Evolutionary conservation across 2,888 invertebrate genomes (phyloP), one percentile per base, ranked within the genome.

Genomic region (Synergus gifuensis): DNA sequence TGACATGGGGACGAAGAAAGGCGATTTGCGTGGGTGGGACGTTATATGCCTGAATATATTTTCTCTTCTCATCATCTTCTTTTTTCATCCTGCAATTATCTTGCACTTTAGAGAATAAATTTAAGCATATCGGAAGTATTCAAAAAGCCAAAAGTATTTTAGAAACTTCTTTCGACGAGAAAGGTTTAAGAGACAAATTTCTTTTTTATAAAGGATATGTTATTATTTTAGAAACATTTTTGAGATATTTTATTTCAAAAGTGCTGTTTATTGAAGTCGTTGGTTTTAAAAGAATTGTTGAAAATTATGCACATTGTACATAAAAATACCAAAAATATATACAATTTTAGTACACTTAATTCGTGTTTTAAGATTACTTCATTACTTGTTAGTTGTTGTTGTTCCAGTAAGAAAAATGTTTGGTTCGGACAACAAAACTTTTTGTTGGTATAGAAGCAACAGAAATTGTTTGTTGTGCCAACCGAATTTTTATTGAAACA

Each of bases 71-170:
- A 69, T n/a, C n/a, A 54, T 36, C 73, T 22, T 67, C 44, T 54
- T 54, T 16, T 22, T 73, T 54, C 73, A 36, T 36, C 73, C 36
- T 5, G 22, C 73, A 73, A 73, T 73, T 54, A 49, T 73, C 54
- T 36, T 49, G 28, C 28, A 9, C 73, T 14, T 28, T 36, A 54
- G n/a, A 49, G 73, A 54, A 49, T 73, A 36, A 9, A 54, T 66
- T 66, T 22, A 46, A 67, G 36, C 11, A 49, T 14, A 8, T 60
- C n/a, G 2, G 22, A 44, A 18, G 42, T 67, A 18, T 18, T 54
- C 28, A 16, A 49, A 36, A 73, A 14, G n/a, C 28, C 49, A 36
- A 73, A 73, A 73, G 28, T 73, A 73, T 60, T 60, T 60, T 18
- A n/a, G 9, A 0, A 22, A 54, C 4, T 16, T 60, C 22, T 11